These are phyloP conservation scores for Crioceris asparagi DNA, from an alignment of 2,888 invertebrate genomes.

Conservation along the genomic window DNA sequence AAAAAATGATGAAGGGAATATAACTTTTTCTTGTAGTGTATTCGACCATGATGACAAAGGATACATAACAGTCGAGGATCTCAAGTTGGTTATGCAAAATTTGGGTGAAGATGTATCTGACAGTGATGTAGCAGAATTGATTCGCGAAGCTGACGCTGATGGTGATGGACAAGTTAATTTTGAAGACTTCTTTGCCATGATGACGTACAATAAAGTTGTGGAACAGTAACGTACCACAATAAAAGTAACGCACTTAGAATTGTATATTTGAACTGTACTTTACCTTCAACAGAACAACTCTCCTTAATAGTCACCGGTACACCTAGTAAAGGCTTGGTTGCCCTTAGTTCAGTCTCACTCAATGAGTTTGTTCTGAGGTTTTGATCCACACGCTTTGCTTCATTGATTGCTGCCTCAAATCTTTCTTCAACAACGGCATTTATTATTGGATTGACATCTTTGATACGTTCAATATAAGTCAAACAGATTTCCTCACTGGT, in stretches of 20 bases:
- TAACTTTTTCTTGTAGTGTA: too few species aligned
- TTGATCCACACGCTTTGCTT: constrained; percentile 63
- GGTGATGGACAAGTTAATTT: constrained; percentile 7
- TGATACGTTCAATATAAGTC: constrained; percentile 64
- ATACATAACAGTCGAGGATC: constrained; percentile 5
- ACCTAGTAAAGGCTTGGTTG: constrained; percentile 47
- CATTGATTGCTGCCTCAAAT: constrained; percentile 61
- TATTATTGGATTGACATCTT: constrained; percentile 64
- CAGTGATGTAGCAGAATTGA: constrained; percentile 7
- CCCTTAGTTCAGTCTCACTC: constrained; percentile 50
- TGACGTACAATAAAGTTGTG: too few species aligned
- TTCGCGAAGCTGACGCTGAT: constrained; percentile 5
- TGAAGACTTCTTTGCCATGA: constrained; percentile 7
- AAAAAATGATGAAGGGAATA: too few species aligned
- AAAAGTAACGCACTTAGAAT: too few species aligned
- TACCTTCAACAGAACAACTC: constrained; percentile 63
- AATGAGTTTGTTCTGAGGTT: constrained; percentile 40
- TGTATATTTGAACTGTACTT: too few species aligned
- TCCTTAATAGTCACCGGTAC: constrained; percentile 77
- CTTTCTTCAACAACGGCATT: constrained; percentile 75
- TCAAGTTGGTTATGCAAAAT: constrained; percentile 6
- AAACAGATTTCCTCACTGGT: constrained; percentile 58
- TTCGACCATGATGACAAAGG: constrained; percentile 9
- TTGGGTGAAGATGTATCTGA: constrained; percentile 6
- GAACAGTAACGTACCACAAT: too few species aligned